Conservation (phyloP, 2,113 vertebrate species). For the Corythaixoides concolor region DNA sequence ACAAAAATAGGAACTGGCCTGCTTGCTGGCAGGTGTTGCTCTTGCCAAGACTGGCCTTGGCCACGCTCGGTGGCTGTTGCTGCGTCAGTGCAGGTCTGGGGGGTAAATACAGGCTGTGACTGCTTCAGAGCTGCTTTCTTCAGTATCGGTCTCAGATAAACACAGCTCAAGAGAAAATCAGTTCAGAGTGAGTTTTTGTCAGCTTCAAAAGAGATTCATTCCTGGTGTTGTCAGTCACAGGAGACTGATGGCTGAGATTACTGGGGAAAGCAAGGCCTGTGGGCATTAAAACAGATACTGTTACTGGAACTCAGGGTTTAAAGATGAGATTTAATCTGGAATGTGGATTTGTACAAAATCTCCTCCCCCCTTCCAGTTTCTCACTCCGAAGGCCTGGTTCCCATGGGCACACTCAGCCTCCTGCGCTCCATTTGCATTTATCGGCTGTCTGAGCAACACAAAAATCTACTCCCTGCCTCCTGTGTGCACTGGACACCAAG, state of each 20-base stretch:
- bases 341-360: neutral
- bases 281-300: slow-evolving; percentile 36
- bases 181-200: slow-evolving; percentile 47
- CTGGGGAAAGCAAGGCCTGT: slow-evolving; percentile 22
- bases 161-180: slow-evolving; percentile 24
- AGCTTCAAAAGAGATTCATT: slow-evolving; percentile 41
- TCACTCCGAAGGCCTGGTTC: neutral
- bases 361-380: neutral
- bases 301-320: neutral
- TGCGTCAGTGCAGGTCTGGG: neutral
- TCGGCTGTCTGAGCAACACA: neutral
- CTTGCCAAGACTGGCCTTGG: neutral
- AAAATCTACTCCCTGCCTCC: neutral
- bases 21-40: neutral
- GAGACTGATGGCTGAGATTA: slow-evolving; percentile 38
- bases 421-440: neutral
- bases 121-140: neutral
- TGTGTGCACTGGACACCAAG: neutral
- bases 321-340: slow-evolving; percentile 35
- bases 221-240: neutral
- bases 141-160: neutral
- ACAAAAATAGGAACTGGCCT: neutral
- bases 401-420: neutral
- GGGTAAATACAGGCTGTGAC: neutral
- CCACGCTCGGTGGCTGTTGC: neutral